Base-by-base conservation (phyloP, 2,888 invertebrate species). In the Cephalotes varians region DNA sequence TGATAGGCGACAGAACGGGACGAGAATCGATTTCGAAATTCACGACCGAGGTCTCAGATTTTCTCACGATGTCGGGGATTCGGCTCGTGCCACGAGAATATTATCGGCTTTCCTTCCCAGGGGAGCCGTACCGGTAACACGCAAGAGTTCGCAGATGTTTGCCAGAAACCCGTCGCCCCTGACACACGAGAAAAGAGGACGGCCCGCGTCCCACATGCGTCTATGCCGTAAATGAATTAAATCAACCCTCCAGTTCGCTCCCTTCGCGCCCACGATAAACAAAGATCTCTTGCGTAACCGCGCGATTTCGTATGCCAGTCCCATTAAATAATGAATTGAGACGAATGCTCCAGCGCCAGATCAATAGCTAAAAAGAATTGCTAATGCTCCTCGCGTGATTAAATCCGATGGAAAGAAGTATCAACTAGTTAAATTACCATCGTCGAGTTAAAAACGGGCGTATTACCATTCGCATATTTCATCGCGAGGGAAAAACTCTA, bases 91-190 rank as follows among this genome's bases (percentile, higher is more conserved):
- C 79, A 74, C 82, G 86, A 85, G 86, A 87, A 86, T 76, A 83
- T 87, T 82, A 87, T 83, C 86, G 84, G 77, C 69, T 80, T 83
- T 84, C 74, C 81, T 73, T 84, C 88, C 88, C 88, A 37, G 34
- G 88, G 86, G 87, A 85, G 74, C 37, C 37, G 44, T 67, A 44
- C 71, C 56, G 71, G 71, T 77, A 83, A 79, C 77, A 86, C 88
- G 87, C 87, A 88, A 87, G 86, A 90, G 90, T 86, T 90, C 90
- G 87, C 91, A 92, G 91, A 92, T 92, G 92, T 92, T 92, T 90
- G 87, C 90, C 88, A 87, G 91, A 87, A 90, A 87, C 90, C 76
- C 82, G 82, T 85, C 67, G 79, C 58, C 77, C 58, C 81, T 67
- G 60, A 44, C 25, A 44, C 15, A 81, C 69, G 81, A 71, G 80